These are phyloP conservation scores for Plecturocebus donacophilus DNA, from an alignment of 2,113 vertebrate species.

Conservation along the genomic window DNA sequence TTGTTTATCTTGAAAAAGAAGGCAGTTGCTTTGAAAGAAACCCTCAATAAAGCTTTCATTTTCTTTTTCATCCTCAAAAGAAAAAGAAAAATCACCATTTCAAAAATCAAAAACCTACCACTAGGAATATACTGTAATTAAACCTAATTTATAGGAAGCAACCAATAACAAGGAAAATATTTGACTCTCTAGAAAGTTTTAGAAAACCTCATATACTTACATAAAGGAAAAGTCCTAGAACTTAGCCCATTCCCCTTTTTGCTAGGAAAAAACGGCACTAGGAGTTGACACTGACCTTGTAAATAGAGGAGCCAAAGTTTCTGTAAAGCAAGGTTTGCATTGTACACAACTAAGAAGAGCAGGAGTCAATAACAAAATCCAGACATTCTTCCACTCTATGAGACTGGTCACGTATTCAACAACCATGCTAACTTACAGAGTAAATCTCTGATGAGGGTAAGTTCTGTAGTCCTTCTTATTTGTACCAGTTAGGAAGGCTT, in stretches of 20 bases:
- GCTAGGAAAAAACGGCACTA: background rate
- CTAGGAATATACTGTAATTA: background rate
- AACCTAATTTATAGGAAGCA: background rate
- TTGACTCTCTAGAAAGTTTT: background rate
- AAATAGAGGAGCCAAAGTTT: background rate
- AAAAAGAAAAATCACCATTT: background rate
- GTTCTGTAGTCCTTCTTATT: background rate
- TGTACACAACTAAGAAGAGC: background rate
- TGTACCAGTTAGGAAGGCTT: background rate
- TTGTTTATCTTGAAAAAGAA: constrained; percentile 29
- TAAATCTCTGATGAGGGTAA: background rate
- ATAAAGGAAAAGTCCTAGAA: background rate
- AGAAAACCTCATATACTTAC: background rate
- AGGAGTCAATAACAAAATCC: background rate
- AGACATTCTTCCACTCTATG: background rate
- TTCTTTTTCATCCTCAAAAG: background rate
- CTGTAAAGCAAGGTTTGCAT: background rate
- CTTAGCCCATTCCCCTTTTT: background rate
- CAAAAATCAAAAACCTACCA: background rate
- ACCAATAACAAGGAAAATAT: background rate
- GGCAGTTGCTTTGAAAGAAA: background rate
- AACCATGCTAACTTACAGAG: background rate
- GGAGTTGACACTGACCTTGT: background rate
- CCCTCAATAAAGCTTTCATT: background rate
- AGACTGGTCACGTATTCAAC: background rate